Percentiles rank a stretch among this genome's conserved stretches.
These are phyloP conservation scores for Anas capensis DNA, from an alignment of 2,797 vertebrate genomes.

Conservation along the genomic window DNA sequence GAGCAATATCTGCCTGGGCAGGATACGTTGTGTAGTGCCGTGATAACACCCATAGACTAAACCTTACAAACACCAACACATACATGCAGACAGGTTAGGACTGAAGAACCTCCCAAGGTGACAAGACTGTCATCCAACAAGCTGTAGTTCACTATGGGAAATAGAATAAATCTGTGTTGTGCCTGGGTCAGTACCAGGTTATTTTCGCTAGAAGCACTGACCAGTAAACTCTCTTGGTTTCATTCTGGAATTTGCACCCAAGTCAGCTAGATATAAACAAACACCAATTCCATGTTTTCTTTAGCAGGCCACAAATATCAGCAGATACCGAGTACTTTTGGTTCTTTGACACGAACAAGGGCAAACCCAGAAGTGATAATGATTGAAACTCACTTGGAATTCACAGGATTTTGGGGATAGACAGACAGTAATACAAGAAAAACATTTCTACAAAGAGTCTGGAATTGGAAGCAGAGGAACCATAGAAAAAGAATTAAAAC, in stretches of 20 bases:
- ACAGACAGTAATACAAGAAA: neutral
- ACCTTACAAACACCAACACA: neutral
- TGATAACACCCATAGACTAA: neutral
- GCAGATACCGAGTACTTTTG: neutral
- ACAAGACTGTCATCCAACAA: neutral
- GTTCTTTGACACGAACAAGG: neutral
- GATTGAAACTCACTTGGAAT: neutral
- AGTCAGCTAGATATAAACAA: neutral
- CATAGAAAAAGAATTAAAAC: neutral
- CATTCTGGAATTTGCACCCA: neutral
- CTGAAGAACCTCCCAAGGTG: neutral
- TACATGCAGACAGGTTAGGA: neutral
- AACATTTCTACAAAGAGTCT: neutral
- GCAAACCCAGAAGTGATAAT: neutral
- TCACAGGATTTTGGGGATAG: neutral
- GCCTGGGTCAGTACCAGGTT: neutral
- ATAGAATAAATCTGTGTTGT: neutral
- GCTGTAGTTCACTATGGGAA: neutral
- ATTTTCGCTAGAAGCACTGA: neutral
- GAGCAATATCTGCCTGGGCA: neutral
- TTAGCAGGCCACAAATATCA: neutral
- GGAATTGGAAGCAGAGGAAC: neutral
- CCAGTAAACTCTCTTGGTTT: neutral
- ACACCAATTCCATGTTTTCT: neutral
- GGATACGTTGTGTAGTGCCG: neutral